These are phyloP conservation scores for Ectemnius lituratus DNA, from an alignment of 2,888 invertebrate genomes.

Conservation along the genomic window DNA sequence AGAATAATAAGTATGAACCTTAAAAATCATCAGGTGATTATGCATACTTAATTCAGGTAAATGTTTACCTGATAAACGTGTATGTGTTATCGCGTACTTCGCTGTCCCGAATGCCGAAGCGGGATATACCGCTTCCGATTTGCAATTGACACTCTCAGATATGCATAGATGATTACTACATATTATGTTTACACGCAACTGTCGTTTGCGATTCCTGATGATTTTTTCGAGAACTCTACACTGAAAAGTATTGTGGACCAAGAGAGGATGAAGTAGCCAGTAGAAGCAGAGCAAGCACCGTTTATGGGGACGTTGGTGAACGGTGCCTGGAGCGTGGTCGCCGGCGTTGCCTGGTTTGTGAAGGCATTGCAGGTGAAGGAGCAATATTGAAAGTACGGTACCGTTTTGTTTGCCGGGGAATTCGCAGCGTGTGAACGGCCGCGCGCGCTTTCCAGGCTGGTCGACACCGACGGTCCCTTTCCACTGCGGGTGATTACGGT, in stretches of 20 bases:
- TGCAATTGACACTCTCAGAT: too few species aligned
- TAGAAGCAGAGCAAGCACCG: conserved; percentile 12
- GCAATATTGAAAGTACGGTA: conserved; percentile 69
- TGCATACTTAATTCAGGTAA: too few species aligned
- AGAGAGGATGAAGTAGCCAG: neutral
- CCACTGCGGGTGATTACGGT: conserved; percentile 11
- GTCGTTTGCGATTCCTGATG: too few species aligned
- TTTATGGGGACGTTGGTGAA: conserved; percentile 33
- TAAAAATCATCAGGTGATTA: too few species aligned
- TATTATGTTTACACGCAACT: too few species aligned
- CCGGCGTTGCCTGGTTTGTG: neutral
- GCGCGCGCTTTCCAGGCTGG: neutral
- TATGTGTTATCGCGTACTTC: too few species aligned
- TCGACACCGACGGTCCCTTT: neutral
- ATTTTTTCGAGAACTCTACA: too few species aligned
- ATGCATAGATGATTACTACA: too few species aligned
- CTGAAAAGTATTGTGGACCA: too few species aligned
- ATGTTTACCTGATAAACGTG: too few species aligned
- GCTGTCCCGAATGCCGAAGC: too few species aligned
- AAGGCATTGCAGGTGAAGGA: conserved; percentile 66
- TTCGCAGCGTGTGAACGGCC: conserved; percentile 64
- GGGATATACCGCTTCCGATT: neutral
- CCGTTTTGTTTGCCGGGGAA: conserved; percentile 66
- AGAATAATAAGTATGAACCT: too few species aligned
- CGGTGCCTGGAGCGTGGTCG: conserved; percentile 19